These are phyloP conservation scores for Shargacucullia verbasci DNA, from an alignment of 2,888 invertebrate species.

Conservation along the genomic window DNA sequence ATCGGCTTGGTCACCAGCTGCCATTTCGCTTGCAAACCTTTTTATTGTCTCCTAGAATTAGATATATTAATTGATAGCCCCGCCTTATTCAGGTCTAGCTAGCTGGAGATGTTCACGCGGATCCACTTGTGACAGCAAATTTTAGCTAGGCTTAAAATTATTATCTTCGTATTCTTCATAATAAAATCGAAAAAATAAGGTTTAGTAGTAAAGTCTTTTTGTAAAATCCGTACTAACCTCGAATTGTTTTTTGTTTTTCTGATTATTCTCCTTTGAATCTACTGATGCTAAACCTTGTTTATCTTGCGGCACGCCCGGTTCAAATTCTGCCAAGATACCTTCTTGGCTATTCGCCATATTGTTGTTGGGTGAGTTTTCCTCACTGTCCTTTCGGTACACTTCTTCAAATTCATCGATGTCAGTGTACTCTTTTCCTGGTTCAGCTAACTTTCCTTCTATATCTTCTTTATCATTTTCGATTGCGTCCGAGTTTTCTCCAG, in stretches of 20 bases:
- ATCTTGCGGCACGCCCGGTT: background rate
- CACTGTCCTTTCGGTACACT: background rate
- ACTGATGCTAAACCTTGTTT: background rate
- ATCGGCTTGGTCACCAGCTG: conserved; percentile 59
- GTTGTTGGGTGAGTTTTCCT: background rate
- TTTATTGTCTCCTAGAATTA: conserved; percentile 28
- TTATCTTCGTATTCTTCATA: too few relatives aligned
- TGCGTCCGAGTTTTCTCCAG: background rate
- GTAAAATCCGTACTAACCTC: background rate
- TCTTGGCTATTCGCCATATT: background rate
- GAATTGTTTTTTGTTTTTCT: background rate
- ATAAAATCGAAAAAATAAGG: too few relatives aligned
- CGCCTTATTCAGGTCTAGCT: background rate
- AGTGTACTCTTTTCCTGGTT: background rate
- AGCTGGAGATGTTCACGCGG: conserved; percentile 6
- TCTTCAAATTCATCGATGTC: background rate
- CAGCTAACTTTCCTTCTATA: background rate
- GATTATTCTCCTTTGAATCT: background rate
- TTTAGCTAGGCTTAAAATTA: too few relatives aligned
- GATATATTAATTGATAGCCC: background rate
- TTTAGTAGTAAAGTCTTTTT: background rate
- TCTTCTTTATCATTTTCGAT: too few relatives aligned
- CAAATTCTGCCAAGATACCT: background rate
- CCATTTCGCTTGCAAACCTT: conserved; percentile 53
- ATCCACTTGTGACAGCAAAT: too few relatives aligned